A percentile compares a stretch with the other conserved stretches of the same genome.
phyloP scores from a whole-genome alignment of 2,113 vertebrate genomes.

The Psophia crepitans region DNA sequence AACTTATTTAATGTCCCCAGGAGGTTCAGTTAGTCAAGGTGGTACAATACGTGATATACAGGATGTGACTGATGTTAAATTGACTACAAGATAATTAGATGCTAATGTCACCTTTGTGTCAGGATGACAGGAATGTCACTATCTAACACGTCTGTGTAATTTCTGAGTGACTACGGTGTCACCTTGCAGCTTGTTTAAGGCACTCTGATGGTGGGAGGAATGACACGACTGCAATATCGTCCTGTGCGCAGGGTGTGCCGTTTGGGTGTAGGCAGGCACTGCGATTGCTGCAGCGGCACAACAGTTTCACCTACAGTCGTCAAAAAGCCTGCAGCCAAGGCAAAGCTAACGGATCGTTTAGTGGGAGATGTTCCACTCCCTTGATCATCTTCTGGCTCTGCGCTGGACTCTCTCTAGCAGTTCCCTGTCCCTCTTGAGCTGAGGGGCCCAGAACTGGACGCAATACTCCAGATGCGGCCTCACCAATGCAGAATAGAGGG shows the following conservation, averaged over 20 bases:
- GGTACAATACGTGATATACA: not conserved
- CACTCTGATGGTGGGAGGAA: not conserved
- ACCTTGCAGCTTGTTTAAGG: not conserved
- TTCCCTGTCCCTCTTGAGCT: no score
- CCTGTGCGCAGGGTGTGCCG: not conserved
- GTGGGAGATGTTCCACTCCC: no score
- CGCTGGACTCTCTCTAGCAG: no score
- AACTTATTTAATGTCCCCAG: not conserved
- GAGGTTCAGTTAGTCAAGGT: not conserved
- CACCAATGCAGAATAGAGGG: no score
- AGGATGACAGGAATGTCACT: slow-evolving; percentile 48
- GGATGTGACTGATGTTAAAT: slow-evolving; percentile 44
- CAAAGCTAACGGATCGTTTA: no score
- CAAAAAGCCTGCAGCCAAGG: not conserved
- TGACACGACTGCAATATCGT: not conserved
- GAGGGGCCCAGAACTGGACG: no score
- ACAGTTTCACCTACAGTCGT: not conserved
- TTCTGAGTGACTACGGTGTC: slow-evolving; percentile 34
- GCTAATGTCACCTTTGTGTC: slow-evolving; percentile 59
- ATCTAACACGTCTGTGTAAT: not conserved
- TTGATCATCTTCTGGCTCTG: no score
- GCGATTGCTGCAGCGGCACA: accelerated
- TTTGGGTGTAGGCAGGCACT: not conserved
- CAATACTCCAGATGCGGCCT: no score
- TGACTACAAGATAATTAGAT: slow-evolving; percentile 49